Conservation (phyloP, 1,140 invertebrate species). For the Idris sp. region DNA sequence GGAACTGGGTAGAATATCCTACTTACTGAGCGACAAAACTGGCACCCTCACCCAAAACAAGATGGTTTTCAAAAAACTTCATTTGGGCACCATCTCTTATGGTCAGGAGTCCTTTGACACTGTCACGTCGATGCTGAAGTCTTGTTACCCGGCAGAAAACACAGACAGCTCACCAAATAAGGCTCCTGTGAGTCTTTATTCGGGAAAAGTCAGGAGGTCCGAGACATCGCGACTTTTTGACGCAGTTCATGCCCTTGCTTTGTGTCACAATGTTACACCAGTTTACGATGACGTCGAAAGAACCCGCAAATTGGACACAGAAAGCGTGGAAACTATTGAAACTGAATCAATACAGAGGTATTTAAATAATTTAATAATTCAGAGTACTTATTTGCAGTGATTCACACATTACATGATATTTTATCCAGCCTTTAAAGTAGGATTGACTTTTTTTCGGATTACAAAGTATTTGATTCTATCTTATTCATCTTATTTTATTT, state of each 20-base stretch:
- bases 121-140: slow-evolving; percentile 77
- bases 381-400: too few relatives aligned
- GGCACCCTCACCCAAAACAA: slow-evolving; percentile 99
- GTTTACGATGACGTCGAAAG: slow-evolving; percentile 86
- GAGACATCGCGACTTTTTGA: slow-evolving; percentile 91
- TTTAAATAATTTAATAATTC: too few relatives aligned
- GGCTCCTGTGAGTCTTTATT: slow-evolving; percentile 63
- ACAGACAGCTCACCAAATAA: slow-evolving; percentile 66
- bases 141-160: slow-evolving; percentile 70
- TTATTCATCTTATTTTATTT: too few relatives aligned
- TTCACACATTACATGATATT: too few relatives aligned
- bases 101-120: slow-evolving; percentile 93
- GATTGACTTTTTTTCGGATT: too few relatives aligned
- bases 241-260: slow-evolving; percentile 94
- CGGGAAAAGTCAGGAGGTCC: slow-evolving; percentile 81
- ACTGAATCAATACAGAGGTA: slow-evolving; percentile 75
- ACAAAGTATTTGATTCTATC: too few relatives aligned
- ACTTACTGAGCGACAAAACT: slow-evolving; percentile 98
- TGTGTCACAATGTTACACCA: slow-evolving; percentile 99
- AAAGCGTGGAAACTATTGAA: slow-evolving; percentile 74
- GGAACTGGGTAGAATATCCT: slow-evolving; percentile 97
- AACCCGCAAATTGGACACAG: slow-evolving; percentile 67
- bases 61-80: slow-evolving; percentile 98
- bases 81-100: slow-evolving; percentile 93
- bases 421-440: too few relatives aligned